These are phyloP conservation scores for Calyptommatus sinebrachiatus DNA, from an alignment of 2,113 vertebrate genomes.

Conservation along the genomic window DNA sequence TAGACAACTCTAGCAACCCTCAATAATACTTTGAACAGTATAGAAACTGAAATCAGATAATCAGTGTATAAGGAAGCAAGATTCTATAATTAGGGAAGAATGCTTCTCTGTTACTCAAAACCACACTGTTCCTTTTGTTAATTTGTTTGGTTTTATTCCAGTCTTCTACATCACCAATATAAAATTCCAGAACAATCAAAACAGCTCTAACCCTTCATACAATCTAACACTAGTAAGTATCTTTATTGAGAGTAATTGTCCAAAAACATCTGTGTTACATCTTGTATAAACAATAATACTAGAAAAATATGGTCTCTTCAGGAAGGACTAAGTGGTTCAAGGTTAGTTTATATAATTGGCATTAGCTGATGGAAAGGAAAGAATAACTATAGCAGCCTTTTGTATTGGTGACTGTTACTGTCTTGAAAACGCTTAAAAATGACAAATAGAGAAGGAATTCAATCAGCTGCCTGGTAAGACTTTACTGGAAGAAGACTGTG, in stretches of 20 bases:
- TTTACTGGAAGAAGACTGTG: too few relatives aligned
- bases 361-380: not conserved
- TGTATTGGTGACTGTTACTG: too few relatives aligned
- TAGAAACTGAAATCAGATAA: not conserved
- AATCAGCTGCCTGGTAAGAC: too few relatives aligned
- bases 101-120: not conserved
- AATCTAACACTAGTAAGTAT: constrained; percentile 66
- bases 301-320: not conserved
- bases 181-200: constrained; percentile 58
- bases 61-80: constrained; percentile 10
- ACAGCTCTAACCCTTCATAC: constrained; percentile 58
- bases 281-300: not conserved
- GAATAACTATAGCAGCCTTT: not conserved
- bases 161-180: constrained; percentile 71
- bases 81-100: not conserved
- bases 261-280: constrained; percentile 5
- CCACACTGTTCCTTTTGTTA: not conserved
- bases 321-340: not conserved
- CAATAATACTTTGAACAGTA: too few relatives aligned
- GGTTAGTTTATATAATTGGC: not conserved
- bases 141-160: constrained; percentile 44
- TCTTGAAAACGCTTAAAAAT: too few relatives aligned
- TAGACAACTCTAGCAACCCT: too few relatives aligned
- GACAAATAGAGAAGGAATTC: too few relatives aligned
- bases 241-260: constrained; percentile 38